Evolutionary conservation across 1,140 invertebrate genomes (phyloP), one percentile per base, ranked within the genome.

Genomic region (Trachelipus rathkii): DNA sequence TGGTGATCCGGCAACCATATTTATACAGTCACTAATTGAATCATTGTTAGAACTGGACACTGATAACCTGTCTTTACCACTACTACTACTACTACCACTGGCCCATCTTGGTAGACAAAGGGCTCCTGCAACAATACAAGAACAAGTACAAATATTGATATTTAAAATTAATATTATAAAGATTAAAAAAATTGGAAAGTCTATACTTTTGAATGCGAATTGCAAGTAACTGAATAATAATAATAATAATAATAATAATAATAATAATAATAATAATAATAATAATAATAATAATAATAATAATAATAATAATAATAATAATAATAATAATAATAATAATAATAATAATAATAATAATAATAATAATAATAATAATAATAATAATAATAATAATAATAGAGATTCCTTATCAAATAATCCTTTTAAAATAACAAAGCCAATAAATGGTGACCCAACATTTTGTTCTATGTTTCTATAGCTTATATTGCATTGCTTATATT

Each of bases 71-170:
- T 84, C 83, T 33, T 33, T 33, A 33, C n/a, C n/a, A n/a, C n/a
- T n/a, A n/a, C n/a, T n/a, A 43, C 93, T 85, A 5, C 92, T 93
- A 78, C 90, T 91, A 74, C 91, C 88, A 53, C 90, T 92, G n/a
- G 92, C 91, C 93, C 93, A 95, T 44, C 92, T 86, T 13, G 93
- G 93, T 83, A 95, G 87, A 11, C 92, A 91, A 43, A 95, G 83
- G 10, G 92, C 92, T 69, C 93, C 92, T 92, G 81, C 0, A 79
- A 75, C 46, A 72, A 73, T 43, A 78, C 6, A 43, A 53, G 72
- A 46, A 73, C 72, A 46, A 24, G 11, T 13, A 73, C 0, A 7
- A 0, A 46, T 44, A 8, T 11, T 33, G 33, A 33, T 3, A 3
- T 3, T 3, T 6, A 33, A 33, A 33, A 33, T 33, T 33, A 33